These are phyloP conservation scores for Galerucella nymphaeae DNA, from an alignment of 2,888 invertebrate species.

Conservation along the genomic window DNA sequence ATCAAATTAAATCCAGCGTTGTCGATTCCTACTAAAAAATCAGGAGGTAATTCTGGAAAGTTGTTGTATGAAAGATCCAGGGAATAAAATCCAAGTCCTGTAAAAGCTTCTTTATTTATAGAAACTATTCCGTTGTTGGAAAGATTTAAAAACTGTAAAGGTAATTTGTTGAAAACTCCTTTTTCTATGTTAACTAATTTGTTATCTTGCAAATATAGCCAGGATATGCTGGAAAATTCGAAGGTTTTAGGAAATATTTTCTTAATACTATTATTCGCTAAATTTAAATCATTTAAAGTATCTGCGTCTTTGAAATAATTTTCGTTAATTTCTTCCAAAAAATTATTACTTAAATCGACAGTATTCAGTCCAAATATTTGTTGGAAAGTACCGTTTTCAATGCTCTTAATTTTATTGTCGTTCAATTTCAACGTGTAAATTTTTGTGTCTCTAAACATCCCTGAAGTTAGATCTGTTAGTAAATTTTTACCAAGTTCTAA, in stretches of 20 bases:
- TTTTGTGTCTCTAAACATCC: neutral
- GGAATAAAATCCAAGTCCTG: neutral
- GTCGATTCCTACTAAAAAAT: neutral
- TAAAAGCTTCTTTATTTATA: neutral
- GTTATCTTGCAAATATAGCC: neutral
- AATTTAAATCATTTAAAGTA: neutral
- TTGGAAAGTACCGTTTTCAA: neutral
- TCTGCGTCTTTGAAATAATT: neutral
- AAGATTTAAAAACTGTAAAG: neutral
- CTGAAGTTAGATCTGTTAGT: neutral
- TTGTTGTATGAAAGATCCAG: neutral
- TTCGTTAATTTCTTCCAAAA: neutral
- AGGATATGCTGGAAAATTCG: neutral
- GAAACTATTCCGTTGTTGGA: neutral
- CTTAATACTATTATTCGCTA: neutral
- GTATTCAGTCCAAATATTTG: neutral
- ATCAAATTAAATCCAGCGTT: neutral
- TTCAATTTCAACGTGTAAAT: neutral
- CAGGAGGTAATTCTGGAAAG: neutral
- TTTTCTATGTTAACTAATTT: neutral
- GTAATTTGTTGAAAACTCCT: neutral
- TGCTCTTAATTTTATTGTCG: neutral
- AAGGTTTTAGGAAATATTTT: neutral
- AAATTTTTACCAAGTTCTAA: neutral
- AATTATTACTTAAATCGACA: conserved; percentile 4